Evolutionary conservation across 2,113 vertebrate species (phyloP), one percentile per base, ranked within the genome.

Genomic region (Holacanthus passer): DNA sequence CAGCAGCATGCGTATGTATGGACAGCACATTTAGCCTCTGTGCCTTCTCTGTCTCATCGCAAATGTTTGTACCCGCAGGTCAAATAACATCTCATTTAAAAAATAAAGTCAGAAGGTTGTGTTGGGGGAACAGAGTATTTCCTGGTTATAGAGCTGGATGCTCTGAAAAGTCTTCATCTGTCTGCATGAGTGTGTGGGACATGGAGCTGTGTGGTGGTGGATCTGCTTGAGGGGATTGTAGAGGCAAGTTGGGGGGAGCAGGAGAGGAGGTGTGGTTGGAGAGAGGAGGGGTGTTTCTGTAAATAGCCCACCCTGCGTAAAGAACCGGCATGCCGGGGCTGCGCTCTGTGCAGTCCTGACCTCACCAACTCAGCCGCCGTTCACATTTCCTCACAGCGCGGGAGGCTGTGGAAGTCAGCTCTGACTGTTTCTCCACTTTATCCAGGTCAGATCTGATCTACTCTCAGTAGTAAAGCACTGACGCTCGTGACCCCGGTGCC

Each of bases 301-400:
- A 93, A 94, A 94, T 92, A 91, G 91, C 90, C 88, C 80, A 76
- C 88, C 74, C 89, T 88, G 90, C 76, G 76, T 87, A 83, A 81
- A 89, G 84, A 86, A 62, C 50, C 73, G 48, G 81, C 92, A 90
- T 89, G 82, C 77, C 19, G 66, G 74, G 50, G 56, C 68, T 65
- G 65, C 31, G 35, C 73, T 81, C 47, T n/a, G 73, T 72, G 88
- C 81, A 76, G 79, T 56, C 68, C 83, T 91, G 86, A 93, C 91
- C 87, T 91, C 91, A 66, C 80, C 81, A 48, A 56, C 55, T 82
- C 24, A 74, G 77, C 85, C 29, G 58, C 83, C 39, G 64, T 77
- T 94, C 85, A 83, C 87, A 81, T 92, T 85, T 88, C 84, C 82
- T 87, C 78, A 37, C 80, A 52, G 66, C 31, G 19, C 63, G 24